A percentile compares a stretch with the other conserved stretches of the same genome.
Conservation (phyloP, 2,888 invertebrate genomes). For the Saturnia pavonia region DNA sequence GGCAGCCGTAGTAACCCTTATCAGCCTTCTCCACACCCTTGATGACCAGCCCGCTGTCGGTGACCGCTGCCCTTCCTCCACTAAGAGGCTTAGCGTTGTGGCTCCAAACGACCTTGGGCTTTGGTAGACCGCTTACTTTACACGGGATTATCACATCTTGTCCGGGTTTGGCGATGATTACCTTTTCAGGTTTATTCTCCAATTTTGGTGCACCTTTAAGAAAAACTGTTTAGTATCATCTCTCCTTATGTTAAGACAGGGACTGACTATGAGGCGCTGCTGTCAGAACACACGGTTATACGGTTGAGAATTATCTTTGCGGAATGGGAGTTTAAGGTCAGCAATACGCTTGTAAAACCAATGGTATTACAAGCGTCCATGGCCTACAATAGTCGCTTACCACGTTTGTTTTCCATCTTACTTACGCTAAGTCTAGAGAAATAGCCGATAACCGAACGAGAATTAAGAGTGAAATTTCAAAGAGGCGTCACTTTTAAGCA, state of each 20-base stretch:
- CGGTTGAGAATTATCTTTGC: no score
- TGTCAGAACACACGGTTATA: no score
- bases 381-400: no score
- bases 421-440: no score
- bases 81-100: constrained; percentile 51
- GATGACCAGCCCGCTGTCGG: constrained; percentile 48
- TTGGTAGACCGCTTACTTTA: constrained; percentile 47
- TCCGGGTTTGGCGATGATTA: constrained; percentile 42
- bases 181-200: constrained; percentile 41
- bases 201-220: constrained; percentile 49
- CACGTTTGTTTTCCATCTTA: no score
- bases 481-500: no score
- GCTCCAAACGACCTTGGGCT: constrained; percentile 49
- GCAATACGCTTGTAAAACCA: no score
- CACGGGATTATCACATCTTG: constrained; percentile 58
- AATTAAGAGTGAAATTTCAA: no score
- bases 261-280: no score
- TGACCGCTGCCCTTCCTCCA: constrained; percentile 33
- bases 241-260: background rate
- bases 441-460: no score
- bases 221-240: background rate
- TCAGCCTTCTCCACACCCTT: constrained; percentile 49
- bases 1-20: constrained; percentile 66
- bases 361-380: no score
- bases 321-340: no score